Evolutionary conservation across 2,113 vertebrate species (phyloP).

Genomic region (Platichthys stellatus): DNA sequence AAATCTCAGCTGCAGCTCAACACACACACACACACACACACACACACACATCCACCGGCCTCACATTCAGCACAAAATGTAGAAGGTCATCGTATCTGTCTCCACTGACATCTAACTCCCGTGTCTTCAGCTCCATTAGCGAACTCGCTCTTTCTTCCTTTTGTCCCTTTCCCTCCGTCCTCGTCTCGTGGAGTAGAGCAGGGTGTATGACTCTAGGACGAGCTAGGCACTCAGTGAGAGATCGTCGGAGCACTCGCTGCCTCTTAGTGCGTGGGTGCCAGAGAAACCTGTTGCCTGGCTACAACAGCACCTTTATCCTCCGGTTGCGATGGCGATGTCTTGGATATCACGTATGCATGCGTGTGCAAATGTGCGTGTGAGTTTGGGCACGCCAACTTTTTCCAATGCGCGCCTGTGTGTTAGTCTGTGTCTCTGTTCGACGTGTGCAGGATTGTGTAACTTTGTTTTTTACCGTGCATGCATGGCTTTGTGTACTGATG

Average conservation of each 20-base stretch:
- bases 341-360: conserved; percentile 49
- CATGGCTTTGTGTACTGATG: neutral
- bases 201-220: conserved; percentile 71
- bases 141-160: conserved; percentile 15
- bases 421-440: neutral
- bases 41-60: conserved; percentile 6
- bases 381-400: conserved; percentile 34
- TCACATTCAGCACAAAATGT: conserved; percentile 30
- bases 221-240: conserved; percentile 71
- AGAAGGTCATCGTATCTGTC: conserved; percentile 66
- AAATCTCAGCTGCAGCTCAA: conserved; percentile 29
- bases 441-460: too few species aligned
- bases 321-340: conserved; percentile 78
- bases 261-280: conserved; percentile 76
- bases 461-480: too few species aligned
- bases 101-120: conserved; percentile 49
- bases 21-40: conserved; percentile 8
- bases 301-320: conserved; percentile 79
- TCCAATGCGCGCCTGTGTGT: neutral
- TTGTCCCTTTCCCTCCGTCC: conserved; percentile 37
- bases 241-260: conserved; percentile 69
- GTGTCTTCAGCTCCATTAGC: conserved; percentile 61
- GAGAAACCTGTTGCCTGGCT: conserved; percentile 84
- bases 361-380: conserved; percentile 32
- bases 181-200: conserved; percentile 66